phyloP scores from a whole-genome alignment of 2,113 vertebrate genomes.

The Eolophus roseicapilla region DNA sequence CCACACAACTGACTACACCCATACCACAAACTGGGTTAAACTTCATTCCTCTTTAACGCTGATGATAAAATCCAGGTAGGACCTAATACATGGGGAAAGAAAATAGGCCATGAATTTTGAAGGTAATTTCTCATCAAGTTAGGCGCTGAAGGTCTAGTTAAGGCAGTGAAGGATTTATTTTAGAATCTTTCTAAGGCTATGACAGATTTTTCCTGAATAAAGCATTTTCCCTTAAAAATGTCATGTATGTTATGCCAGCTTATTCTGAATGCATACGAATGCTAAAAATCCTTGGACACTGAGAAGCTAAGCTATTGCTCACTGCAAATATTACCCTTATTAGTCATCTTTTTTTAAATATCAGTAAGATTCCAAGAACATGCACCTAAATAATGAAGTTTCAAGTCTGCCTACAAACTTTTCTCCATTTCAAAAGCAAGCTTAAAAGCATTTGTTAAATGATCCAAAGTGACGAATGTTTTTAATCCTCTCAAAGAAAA shows the following conservation, averaged over 20 bases:
- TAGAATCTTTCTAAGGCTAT: slow-evolving; percentile 60
- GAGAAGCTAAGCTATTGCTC: slow-evolving; percentile 58
- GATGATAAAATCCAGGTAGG: background rate
- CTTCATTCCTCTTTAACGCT: background rate
- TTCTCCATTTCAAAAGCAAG: slow-evolving; percentile 10
- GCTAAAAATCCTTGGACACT: slow-evolving; percentile 32
- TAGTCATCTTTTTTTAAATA: slow-evolving; percentile 24
- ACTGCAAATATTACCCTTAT: slow-evolving; percentile 38
- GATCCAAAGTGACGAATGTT: background rate
- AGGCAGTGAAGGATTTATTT: slow-evolving; percentile 57
- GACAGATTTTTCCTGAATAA: slow-evolving; percentile 61
- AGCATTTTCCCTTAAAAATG: slow-evolving; percentile 39
- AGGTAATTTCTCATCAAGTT: slow-evolving; percentile 35
- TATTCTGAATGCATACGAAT: slow-evolving; percentile 27
- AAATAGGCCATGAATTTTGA: slow-evolving; percentile 19
- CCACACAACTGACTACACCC: background rate
- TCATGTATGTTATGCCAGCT: slow-evolving; percentile 5
- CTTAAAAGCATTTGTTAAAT: background rate
- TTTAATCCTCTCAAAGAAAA: background rate
- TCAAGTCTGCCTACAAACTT: background rate
- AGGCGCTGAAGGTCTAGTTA: slow-evolving; percentile 59
- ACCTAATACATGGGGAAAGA: background rate
- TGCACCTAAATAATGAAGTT: slow-evolving; percentile 42
- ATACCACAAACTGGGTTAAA: background rate
- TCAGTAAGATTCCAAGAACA: slow-evolving; percentile 21